Conservation (phyloP, 2,113 vertebrate species). For the Xenus cinereus region DNA sequence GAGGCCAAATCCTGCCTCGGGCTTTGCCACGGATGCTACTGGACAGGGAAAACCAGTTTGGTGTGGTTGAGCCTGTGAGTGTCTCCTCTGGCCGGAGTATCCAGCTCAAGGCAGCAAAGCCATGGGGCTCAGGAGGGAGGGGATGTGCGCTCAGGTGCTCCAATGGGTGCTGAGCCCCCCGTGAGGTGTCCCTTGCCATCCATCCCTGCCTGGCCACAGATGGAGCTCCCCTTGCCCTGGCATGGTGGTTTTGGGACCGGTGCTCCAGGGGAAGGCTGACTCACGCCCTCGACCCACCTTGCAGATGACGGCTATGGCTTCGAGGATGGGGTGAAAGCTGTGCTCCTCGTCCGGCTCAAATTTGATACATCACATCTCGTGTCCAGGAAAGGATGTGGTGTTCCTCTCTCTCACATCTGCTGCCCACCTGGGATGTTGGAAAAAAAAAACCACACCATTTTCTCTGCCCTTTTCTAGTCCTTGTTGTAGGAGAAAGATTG, state of each 20-base stretch:
- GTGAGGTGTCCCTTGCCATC: neutral
- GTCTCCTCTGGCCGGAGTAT: neutral
- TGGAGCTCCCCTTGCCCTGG: neutral
- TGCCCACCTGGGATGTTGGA: neutral
- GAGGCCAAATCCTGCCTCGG: neutral
- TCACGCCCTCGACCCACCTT: neutral
- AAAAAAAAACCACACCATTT: neutral
- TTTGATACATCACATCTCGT: neutral
- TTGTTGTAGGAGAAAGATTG: neutral
- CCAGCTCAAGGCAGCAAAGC: neutral
- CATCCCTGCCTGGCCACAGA: neutral
- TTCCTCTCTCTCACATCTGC: neutral
- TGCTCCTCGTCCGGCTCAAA: neutral
- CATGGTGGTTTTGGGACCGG: neutral
- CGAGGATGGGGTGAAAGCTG: neutral
- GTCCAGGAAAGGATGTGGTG: neutral
- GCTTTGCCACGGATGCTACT: neutral
- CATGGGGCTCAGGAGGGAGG: neutral
- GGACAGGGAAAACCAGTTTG: slow-evolving; percentile 16
- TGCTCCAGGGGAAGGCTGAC: neutral
- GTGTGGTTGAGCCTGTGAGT: neutral
- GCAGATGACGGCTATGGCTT: neutral
- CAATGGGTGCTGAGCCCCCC: neutral
- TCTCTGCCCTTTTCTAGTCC: neutral
- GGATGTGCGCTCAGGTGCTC: neutral